Conservation (phyloP, 2,797 vertebrate species). For the Hipposideros larvatus region DNA sequence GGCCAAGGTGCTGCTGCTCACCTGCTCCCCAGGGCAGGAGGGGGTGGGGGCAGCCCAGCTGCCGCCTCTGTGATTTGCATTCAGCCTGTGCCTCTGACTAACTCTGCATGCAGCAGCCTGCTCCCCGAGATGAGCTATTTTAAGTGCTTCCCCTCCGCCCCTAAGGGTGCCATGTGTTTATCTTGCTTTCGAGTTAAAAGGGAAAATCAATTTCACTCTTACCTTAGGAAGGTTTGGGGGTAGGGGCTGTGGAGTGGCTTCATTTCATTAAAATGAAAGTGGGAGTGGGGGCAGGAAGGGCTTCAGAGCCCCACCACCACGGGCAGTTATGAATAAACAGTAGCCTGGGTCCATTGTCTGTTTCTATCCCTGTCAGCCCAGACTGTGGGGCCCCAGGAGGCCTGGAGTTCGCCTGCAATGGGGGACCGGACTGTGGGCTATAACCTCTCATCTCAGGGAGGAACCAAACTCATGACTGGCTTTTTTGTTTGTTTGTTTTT, state of each 20-base stretch:
- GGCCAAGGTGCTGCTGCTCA: constrained; percentile 40
- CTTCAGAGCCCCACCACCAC: not conserved
- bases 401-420: not conserved
- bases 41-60: constrained; percentile 47
- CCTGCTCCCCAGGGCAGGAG: constrained; percentile 19
- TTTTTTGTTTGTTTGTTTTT: too few relatives aligned
- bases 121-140: constrained; percentile 83
- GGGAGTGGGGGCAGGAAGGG: not conserved
- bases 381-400: not conserved
- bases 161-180: constrained; percentile 86
- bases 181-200: constrained; percentile 84
- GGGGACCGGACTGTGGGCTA: not conserved
- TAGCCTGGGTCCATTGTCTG: not conserved
- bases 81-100: constrained; percentile 59
- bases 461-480: not conserved
- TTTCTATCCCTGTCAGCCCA: not conserved
- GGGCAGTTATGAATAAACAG: constrained; percentile 37
- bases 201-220: constrained; percentile 85
- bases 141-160: constrained; percentile 83
- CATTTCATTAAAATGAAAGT: constrained; percentile 72
- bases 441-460: not conserved
- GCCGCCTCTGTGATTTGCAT: constrained; percentile 73
- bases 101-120: constrained; percentile 72
- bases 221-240: constrained; percentile 77
- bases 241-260: not conserved